These are phyloP conservation scores for Pocillopora verrucosa DNA, from an alignment of 64 coral and sea anemone species.

Conservation along the genomic window DNA sequence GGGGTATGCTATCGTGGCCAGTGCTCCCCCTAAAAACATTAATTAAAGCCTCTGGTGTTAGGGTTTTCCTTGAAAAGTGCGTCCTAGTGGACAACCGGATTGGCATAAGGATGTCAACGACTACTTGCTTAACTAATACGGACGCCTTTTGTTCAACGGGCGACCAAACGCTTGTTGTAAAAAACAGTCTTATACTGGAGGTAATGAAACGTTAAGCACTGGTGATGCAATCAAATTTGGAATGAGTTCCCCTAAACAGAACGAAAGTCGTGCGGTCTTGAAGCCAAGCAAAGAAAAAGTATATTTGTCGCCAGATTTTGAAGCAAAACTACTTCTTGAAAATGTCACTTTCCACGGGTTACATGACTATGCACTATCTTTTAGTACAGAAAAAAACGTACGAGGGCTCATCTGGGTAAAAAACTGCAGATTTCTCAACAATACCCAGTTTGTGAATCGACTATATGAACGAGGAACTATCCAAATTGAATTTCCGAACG, in stretches of 20 bases:
- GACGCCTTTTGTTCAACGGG: background rate
- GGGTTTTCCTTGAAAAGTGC: background rate
- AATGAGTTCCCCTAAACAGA: background rate
- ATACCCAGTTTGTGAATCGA: background rate
- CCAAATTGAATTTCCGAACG: background rate
- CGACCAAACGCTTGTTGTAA: constrained; percentile 1
- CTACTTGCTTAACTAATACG: background rate
- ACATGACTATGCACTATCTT: background rate
- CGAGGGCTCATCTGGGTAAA: background rate
- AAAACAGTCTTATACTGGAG: background rate
- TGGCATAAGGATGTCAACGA: background rate
- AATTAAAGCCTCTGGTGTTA: background rate
- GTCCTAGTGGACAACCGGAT: background rate
- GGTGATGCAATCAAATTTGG: constrained; percentile 4
- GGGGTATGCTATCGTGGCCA: background rate
- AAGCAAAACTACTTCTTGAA: background rate
- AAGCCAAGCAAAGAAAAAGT: background rate
- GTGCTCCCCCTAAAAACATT: background rate
- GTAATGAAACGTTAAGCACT: background rate
- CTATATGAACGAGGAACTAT: background rate
- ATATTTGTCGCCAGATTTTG: background rate
- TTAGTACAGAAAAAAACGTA: background rate
- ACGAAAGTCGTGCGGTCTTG: too few species aligned
- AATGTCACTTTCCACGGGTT: background rate
- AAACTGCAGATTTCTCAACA: background rate